Evolutionary conservation across 2,888 invertebrate species (phyloP).

Genomic region (Drosophila rubida): DNA sequence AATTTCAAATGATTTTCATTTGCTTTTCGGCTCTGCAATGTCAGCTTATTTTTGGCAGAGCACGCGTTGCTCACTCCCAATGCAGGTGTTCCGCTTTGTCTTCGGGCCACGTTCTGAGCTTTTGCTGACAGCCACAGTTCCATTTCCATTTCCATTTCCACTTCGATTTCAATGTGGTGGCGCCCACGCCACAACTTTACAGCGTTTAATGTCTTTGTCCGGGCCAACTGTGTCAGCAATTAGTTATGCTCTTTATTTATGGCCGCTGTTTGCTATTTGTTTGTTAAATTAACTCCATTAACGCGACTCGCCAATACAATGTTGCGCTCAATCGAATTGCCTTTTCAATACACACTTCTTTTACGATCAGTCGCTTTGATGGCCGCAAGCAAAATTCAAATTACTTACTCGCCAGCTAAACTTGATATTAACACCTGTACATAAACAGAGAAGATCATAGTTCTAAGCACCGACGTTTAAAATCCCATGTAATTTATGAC

Average conservation of each 20-base stretch:
- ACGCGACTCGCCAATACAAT: conserved; percentile 22
- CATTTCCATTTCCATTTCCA: background rate
- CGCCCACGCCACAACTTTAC: conserved; percentile 59
- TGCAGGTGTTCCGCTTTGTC: conserved; percentile 61
- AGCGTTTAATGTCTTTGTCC: conserved; percentile 65
- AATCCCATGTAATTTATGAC: too few relatives aligned
- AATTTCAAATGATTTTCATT: conserved; percentile 17
- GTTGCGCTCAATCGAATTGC: conserved; percentile 33
- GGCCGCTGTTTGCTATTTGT: conserved; percentile 61
- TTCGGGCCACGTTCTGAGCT: conserved; percentile 45
- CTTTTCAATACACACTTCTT: background rate
- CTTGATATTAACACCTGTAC: background rate
- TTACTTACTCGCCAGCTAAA: background rate
- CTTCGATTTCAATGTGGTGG: conserved; percentile 34
- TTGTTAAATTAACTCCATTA: conserved; percentile 68
- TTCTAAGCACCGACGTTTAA: too few relatives aligned
- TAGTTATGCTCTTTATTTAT: conserved; percentile 75
- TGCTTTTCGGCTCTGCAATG: background rate
- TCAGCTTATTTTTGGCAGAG: conserved; percentile 36
- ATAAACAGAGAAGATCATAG: too few relatives aligned
- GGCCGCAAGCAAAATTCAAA: background rate
- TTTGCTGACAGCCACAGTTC: conserved; percentile 55
- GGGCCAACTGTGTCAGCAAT: conserved; percentile 76
- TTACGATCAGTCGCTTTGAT: background rate
- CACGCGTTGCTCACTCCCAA: conserved; percentile 59